Evolutionary conservation across 2,113 vertebrate genomes (phyloP), one percentile per base, ranked within the genome.

Genomic region (Talpa occidentalis): DNA sequence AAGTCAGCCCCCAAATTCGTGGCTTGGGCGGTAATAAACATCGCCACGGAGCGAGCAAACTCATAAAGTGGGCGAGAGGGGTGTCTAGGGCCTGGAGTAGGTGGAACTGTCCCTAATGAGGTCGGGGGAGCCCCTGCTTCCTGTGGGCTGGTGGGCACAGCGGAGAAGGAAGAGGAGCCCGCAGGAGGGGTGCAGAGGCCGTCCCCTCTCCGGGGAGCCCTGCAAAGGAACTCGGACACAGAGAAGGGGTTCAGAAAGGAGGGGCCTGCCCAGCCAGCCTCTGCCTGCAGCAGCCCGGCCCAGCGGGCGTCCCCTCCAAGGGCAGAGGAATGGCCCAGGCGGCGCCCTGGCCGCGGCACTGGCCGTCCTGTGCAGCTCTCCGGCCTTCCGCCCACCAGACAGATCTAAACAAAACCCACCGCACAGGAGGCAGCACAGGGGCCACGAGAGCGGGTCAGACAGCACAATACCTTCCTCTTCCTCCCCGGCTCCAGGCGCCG

Each of bases 391-490:
- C n/a, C n/a, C n/a, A n/a, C n/a, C n/a, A 42, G 4, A 54, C 2
- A 35, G 32, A 30, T 17, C 6, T 1, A 1, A 9, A 3, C 30
- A 35, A 5, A 70, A 22, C 2, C 5, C 24, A 0, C 8, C 1
- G n/a, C n/a, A n/a, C n/a, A n/a, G n/a, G 4, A 0, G 8, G 60
- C 26, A 0, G 44, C 19, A 11, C 0, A 0, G 2, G 4, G 35
- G 24, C 15, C 1, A 14, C 2, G 52, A 44, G 24, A 37, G 7
- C 32, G 4, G 3, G 6, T 1, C 0, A 3, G n/a, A 28, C 0
- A 26, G 3, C 40, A 66, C n/a, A 22, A 47, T 26, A 72, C 3
- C 0, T 80, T 94, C 96, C 92, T 83, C 37, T 44, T 44, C 44
- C 44, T 44, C 44, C 10, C 10, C 44, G 5, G 44, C 73, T 52